Percentiles rank a stretch among this genome's conserved stretches.
Conservation (phyloP, 2,797 vertebrate species). For the Valencia hispanica region DNA sequence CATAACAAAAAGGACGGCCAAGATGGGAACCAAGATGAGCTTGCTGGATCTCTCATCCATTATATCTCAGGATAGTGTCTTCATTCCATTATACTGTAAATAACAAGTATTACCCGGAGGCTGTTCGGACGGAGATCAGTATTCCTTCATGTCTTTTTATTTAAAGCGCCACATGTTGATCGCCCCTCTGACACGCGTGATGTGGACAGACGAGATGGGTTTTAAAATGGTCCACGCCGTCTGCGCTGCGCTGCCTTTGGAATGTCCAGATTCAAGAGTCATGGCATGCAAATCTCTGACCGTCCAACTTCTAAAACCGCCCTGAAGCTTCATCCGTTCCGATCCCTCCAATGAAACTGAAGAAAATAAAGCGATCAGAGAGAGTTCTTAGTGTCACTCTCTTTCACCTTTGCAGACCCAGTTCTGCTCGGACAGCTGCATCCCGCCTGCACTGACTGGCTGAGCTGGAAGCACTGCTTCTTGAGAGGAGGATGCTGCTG, state of each 20-base stretch:
- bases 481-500: conserved; percentile 54
- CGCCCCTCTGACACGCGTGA: conserved; percentile 28
- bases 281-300: conserved; percentile 47
- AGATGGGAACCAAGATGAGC: conserved; percentile 91
- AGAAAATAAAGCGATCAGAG: conserved; percentile 25
- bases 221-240: conserved; percentile 27
- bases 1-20: conserved; percentile 92
- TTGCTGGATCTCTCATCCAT: conserved; percentile 96
- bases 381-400: conserved; percentile 24
- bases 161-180: conserved; percentile 74
- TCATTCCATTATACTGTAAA: conserved; percentile 80
- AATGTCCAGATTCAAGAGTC: conserved; percentile 60
- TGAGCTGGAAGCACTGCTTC: conserved; percentile 47
- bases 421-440: conserved; percentile 47
- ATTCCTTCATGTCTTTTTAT: conserved; percentile 48
- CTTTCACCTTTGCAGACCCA: conserved; percentile 29
- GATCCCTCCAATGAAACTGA: conserved; percentile 43
- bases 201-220: conserved; percentile 25
- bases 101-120: conserved; percentile 53
- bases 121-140: conserved; percentile 48
- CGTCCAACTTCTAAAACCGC: conserved; percentile 72
- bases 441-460: conserved; percentile 33
- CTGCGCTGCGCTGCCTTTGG: conserved; percentile 48
- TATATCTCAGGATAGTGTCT: conserved; percentile 80
- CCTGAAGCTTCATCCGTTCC: conserved; percentile 52